Base-by-base conservation (phyloP, 64 coral and sea anemone species). In the Actinia tenebrosa region DNA sequence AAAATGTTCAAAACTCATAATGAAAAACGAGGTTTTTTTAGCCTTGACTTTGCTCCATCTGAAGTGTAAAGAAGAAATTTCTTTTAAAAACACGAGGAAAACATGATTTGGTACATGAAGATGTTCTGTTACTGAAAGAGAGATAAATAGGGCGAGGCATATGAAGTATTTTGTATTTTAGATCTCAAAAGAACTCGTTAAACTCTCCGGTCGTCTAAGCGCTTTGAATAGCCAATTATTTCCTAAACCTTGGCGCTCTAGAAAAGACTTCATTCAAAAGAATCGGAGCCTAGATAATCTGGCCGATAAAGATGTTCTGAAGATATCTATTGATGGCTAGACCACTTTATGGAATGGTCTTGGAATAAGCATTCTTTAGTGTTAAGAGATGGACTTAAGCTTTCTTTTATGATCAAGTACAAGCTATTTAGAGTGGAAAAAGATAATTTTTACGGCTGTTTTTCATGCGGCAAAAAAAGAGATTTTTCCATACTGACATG, bases 161-260 rank as follows among this genome's bases (percentile, higher is more conserved):
- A n/a, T 66, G 7, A 75, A 75, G 25, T 25, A 25, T 26, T 75
- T 75, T 66, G 7, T 66, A 14, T 25, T 75, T 30, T 75, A 30
- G 7, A 13, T 42, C n/a, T 75, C 25, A 30, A 42, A 42, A 75
- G 23, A 75, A 75, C 69, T 42, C 69, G n/a, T 43, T 75, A 75
- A 42, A 75, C 69, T 66, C 63, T 66, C 63, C 63, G 63, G 63
- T 66, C 18, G 17, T 22, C 63, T 75, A 30, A 75, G 26, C 23
- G 23, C 69, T 75, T 66, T 75, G 69, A 75, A 75, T 75, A 42
- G 69, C 69, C 69, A 75, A 75, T 75, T 75, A 75, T 75, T 75
- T 30, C 25, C 69, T 25, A 75, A 75, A 75, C 23, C 25, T 75
- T 75, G 69, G 25, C 23, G 69, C 69, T 30, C 69, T 30, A 75